Conservation (phyloP, 2,888 invertebrate genomes). For the Patella ulyssiponensis region DNA sequence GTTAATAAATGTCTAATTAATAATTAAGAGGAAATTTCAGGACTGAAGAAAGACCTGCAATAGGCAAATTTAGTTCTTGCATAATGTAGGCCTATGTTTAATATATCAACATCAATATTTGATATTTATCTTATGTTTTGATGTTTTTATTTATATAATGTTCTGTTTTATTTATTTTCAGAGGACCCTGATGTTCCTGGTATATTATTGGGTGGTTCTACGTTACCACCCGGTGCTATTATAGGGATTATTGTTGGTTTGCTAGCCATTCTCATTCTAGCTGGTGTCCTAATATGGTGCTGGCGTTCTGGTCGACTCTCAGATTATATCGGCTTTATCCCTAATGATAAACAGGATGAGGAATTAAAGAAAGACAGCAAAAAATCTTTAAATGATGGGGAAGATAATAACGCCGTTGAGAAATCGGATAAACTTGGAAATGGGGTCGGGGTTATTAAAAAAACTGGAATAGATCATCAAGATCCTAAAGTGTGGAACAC, state of each 20-base stretch:
- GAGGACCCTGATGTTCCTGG: conserved; percentile 52
- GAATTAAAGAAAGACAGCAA: conserved; percentile 9
- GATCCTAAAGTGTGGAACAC: conserved; percentile 31
- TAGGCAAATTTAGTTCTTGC: too few relatives aligned
- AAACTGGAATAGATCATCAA: conserved; percentile 23
- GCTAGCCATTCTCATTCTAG: conserved; percentile 48
- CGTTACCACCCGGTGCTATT: conserved; percentile 54
- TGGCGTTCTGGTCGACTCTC: conserved; percentile 50
- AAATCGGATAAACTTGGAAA: conserved; percentile 22
- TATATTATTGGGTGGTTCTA: conserved; percentile 42
- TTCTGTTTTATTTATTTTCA: conserved; percentile 29
- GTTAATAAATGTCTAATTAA: too few relatives aligned
- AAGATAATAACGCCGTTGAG: conserved; percentile 11
- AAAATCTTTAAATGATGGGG: conserved; percentile 8
- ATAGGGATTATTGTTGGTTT: conserved; percentile 57
- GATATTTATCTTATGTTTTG: too few relatives aligned
- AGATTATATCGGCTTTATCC: conserved; percentile 9
- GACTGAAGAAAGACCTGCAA: too few relatives aligned
- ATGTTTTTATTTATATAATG: too few relatives aligned
- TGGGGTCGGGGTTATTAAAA: neutral
- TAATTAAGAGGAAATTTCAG: too few relatives aligned
- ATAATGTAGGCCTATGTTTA: too few relatives aligned
- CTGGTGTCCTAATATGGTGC: conserved; percentile 56
- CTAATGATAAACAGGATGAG: conserved; percentile 11
- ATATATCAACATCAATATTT: too few relatives aligned